Evolutionary conservation across 2,888 invertebrate genomes (phyloP).

Genomic region (Acanthosoma haemorrhoidale): DNA sequence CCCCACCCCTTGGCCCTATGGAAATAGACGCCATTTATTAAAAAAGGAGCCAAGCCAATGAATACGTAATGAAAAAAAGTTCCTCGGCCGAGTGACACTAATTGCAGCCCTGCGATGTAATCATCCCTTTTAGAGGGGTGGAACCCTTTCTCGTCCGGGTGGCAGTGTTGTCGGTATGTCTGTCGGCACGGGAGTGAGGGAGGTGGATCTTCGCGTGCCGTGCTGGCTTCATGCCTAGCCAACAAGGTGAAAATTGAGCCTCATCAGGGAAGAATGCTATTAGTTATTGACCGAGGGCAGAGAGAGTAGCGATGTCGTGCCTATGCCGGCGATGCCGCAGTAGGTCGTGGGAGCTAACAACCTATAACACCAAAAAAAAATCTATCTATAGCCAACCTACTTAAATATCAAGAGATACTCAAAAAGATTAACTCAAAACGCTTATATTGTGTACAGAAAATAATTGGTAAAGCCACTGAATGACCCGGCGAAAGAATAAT

Average conservation of each 20-base stretch:
- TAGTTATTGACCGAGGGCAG: background rate
- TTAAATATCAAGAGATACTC: too few relatives aligned
- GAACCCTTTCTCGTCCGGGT: background rate
- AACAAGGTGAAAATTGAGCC: conserved; percentile 2
- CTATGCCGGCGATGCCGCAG: too few relatives aligned
- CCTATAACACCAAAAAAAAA: too few relatives aligned
- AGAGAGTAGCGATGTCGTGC: too few relatives aligned
- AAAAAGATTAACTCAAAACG: too few relatives aligned
- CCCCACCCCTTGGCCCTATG: too few relatives aligned
- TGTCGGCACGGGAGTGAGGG: background rate
- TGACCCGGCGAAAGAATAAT: too few relatives aligned
- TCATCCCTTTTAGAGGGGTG: background rate
- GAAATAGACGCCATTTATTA: background rate
- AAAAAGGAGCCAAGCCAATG: background rate
- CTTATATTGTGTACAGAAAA: too few relatives aligned
- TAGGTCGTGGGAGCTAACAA: too few relatives aligned
- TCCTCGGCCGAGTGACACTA: background rate
- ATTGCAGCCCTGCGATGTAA: background rate
- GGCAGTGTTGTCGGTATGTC: background rate
- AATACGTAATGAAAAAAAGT: background rate
- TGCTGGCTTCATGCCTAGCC: background rate
- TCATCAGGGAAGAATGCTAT: conserved; percentile 5
- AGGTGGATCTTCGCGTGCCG: background rate
- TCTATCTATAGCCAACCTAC: too few relatives aligned
- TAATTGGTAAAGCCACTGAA: too few relatives aligned